Conservation (phyloP, 1,140 invertebrate species). For the Papilio machaon region DNA sequence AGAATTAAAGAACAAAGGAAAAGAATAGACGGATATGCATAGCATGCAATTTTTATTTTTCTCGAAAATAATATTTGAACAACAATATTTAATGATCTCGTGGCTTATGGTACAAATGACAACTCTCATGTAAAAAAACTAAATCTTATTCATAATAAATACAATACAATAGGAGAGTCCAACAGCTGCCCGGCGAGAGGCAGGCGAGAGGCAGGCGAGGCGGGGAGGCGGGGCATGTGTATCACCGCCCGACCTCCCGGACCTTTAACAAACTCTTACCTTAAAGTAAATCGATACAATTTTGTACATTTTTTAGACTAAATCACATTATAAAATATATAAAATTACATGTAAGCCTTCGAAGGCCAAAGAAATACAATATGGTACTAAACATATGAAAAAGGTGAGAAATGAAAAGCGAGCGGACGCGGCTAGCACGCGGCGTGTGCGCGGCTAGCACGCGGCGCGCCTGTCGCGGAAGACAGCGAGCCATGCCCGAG, state of each 20-base stretch:
- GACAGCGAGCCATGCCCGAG: background rate
- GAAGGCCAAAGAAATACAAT: background rate
- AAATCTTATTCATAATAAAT: constrained; percentile 61
- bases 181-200: constrained; percentile 19
- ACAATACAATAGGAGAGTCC: constrained; percentile 44
- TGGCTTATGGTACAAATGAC: constrained; percentile 79
- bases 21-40: constrained; percentile 69
- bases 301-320: constrained; percentile 60
- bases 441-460: too few species aligned
- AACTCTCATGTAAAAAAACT: constrained; percentile 77
- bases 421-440: too few species aligned
- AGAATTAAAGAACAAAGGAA: constrained; percentile 41
- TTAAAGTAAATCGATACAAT: constrained; percentile 48
- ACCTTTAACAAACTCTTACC: constrained; percentile 42
- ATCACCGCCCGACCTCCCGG: background rate
- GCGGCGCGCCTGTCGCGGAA: too few species aligned
- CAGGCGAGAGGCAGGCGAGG: background rate
- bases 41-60: constrained; percentile 79
- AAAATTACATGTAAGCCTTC: background rate
- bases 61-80: constrained; percentile 80
- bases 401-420: too few species aligned
- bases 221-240: too few species aligned
- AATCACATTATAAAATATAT: constrained; percentile 3
- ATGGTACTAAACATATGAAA: constrained; percentile 1
- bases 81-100: constrained; percentile 77